These are phyloP conservation scores for Peromyscus polionotus DNA, from an alignment of 2,113 vertebrate species.

Conservation along the genomic window DNA sequence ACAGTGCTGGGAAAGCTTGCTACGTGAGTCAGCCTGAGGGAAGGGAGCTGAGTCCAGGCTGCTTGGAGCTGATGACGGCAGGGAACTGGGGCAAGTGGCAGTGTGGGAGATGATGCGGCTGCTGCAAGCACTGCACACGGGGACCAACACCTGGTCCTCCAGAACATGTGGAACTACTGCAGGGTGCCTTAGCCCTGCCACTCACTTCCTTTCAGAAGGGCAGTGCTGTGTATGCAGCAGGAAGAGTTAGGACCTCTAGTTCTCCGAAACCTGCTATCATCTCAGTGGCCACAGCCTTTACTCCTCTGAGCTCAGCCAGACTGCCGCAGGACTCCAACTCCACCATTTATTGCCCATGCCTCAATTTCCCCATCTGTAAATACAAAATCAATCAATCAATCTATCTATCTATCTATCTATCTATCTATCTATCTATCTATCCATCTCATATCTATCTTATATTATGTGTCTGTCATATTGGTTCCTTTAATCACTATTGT, in stretches of 20 bases:
- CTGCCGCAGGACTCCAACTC: neutral
- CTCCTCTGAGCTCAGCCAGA: conserved; percentile 14
- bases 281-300: no score
- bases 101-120: neutral
- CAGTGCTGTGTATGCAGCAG: neutral
- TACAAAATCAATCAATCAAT: neutral
- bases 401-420: neutral
- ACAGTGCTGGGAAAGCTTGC: conserved; percentile 47
- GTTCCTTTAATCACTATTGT: neutral
- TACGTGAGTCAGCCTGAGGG: conserved; percentile 60
- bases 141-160: neutral
- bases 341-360: neutral
- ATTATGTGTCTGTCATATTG: neutral
- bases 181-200: neutral
- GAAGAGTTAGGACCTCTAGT: neutral
- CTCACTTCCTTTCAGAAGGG: neutral
- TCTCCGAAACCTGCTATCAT: neutral
- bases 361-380: conserved; percentile 21
- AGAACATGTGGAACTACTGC: neutral
- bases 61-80: neutral
- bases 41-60: neutral
- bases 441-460: no score
- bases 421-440: no score
- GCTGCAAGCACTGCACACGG: neutral
- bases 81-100: neutral